phyloP scores from a whole-genome alignment of 2,888 invertebrate species.

The Crioceris asparagi region DNA sequence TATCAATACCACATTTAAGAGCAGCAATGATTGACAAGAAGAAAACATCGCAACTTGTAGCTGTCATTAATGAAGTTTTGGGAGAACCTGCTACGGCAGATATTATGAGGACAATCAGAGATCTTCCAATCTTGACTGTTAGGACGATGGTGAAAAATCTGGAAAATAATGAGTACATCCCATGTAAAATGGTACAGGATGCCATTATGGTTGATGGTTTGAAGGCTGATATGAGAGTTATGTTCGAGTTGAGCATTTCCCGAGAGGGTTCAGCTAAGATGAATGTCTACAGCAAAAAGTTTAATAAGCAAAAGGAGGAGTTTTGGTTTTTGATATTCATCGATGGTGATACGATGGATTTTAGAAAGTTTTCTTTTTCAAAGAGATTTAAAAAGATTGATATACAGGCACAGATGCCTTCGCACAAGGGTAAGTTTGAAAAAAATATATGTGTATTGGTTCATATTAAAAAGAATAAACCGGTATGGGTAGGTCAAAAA shows the following conservation, averaged over 20 bases:
- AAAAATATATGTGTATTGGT: neutral
- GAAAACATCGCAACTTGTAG: slow-evolving; percentile 11
- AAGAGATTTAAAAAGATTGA: slow-evolving; percentile 27
- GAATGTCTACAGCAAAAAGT: slow-evolving; percentile 69
- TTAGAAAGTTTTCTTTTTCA: slow-evolving; percentile 68
- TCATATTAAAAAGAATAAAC: neutral
- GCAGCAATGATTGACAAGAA: slow-evolving; percentile 13
- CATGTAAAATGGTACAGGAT: slow-evolving; percentile 8
- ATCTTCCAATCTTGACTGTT: slow-evolving; percentile 31
- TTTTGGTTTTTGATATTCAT: slow-evolving; percentile 91
- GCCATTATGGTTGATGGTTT: slow-evolving; percentile 6
- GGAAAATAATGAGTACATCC: slow-evolving; percentile 10
- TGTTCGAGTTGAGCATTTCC: slow-evolving; percentile 27
- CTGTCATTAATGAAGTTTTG: slow-evolving; percentile 22
- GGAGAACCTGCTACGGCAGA: slow-evolving; percentile 20
- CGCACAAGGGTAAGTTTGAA: slow-evolving; percentile 37
- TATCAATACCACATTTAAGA: slow-evolving; percentile 13
- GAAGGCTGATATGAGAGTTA: slow-evolving; percentile 18
- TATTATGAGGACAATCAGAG: slow-evolving; percentile 25
- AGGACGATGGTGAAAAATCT: slow-evolving; percentile 20
- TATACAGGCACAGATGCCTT: slow-evolving; percentile 54
- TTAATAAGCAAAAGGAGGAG: slow-evolving; percentile 89
- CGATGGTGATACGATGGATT: slow-evolving; percentile 54
- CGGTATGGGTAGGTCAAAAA: no score
- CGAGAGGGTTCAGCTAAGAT: slow-evolving; percentile 29